Conservation (phyloP, 92 coral and sea anemone species). For the Siderastrea siderea region DNA sequence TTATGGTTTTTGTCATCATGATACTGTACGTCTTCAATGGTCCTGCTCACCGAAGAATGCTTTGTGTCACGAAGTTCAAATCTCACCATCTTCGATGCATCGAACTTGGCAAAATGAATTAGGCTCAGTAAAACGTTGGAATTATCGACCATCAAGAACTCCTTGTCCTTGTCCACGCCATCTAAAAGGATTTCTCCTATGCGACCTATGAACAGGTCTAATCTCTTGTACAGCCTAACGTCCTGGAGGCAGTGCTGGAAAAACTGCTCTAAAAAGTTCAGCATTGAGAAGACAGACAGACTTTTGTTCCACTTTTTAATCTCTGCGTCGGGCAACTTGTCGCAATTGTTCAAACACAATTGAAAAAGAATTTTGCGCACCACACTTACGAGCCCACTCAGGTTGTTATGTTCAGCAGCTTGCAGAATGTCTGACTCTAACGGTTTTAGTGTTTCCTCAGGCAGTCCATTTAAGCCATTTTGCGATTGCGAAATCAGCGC, state of each 20-base stretch:
- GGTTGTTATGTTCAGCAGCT: too few relatives aligned
- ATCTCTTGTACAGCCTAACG: neutral
- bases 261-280: too few relatives aligned
- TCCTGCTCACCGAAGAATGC: too few relatives aligned
- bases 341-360: neutral
- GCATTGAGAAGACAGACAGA: too few relatives aligned
- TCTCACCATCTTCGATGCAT: neutral
- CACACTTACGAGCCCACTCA: too few relatives aligned
- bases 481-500: neutral
- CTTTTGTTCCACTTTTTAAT: neutral
- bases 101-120: slow-evolving; percentile 8
- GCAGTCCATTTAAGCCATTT: slow-evolving; percentile 11
- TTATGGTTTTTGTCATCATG: too few relatives aligned
- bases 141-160: neutral
- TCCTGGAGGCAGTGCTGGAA: neutral
- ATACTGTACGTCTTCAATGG: too few relatives aligned
- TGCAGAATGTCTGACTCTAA: neutral
- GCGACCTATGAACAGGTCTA: neutral
- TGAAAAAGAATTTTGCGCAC: slow-evolving; percentile 3
- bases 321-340: neutral
- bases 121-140: slow-evolving; percentile 2
- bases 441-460: neutral
- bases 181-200: neutral
- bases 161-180: neutral
- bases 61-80: too few relatives aligned